Evolutionary conservation across 2,113 vertebrate species (phyloP).

Genomic region (Grantiella picta): DNA sequence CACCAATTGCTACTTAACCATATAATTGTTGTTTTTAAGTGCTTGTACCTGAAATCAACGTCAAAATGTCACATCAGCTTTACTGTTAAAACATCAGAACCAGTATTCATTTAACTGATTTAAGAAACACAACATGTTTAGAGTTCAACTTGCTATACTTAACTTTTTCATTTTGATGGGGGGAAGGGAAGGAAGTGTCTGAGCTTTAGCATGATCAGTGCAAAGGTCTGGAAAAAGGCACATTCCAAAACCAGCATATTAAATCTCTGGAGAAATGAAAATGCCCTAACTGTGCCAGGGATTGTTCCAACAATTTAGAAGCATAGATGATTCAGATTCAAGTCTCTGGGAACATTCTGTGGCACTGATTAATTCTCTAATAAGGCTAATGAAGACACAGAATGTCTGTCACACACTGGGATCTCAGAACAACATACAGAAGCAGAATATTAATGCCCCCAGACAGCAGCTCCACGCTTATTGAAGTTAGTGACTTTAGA

Average conservation of each 20-base stretch:
- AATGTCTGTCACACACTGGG: not conserved
- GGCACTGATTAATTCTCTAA: not conserved
- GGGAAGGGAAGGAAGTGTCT: not conserved
- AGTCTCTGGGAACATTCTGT: not conserved
- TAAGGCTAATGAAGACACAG: not conserved
- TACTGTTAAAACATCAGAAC: not conserved
- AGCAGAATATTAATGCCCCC: not conserved
- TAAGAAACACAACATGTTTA: not conserved
- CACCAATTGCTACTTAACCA: not conserved
- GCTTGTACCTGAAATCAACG: not conserved
- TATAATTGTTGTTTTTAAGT: not conserved
- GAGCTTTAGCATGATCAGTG: not conserved
- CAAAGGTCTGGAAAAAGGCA: not conserved
- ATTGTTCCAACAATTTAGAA: not conserved
- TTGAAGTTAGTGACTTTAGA: not conserved
- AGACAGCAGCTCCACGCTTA: not conserved
- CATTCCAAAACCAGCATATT: not conserved
- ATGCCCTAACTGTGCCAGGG: not conserved
- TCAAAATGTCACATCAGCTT: not conserved
- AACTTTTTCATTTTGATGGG: not conserved
- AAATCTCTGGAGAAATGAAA: not conserved
- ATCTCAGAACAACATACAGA: not conserved
- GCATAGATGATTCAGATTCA: not conserved
- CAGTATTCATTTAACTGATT: not conserved
- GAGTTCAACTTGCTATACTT: not conserved